Base-by-base conservation (phyloP, 2,888 invertebrate species). In the Rhynchonema sp. region DNA sequence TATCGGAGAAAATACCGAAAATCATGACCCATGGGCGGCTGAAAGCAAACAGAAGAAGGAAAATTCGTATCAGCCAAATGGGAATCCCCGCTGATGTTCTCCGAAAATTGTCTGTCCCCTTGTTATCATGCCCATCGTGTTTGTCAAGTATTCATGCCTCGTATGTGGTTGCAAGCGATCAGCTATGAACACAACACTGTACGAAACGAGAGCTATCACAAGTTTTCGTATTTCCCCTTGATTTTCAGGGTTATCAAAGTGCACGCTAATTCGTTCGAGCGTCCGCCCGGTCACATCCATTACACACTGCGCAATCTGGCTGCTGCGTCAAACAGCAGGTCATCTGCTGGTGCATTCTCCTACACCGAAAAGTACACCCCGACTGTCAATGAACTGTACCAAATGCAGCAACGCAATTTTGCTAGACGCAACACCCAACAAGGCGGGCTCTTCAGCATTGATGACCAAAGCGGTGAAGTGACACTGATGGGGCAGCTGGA, bases 401-500 rank as follows among this genome's bases (percentile, higher is more conserved):
- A 38, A 2, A 55, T 28, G 13, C 25, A 52, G n/a, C n/a, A n/a
- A n/a, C n/a, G n/a, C n/a, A n/a, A n/a, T n/a, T n/a, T n/a, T n/a
- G n/a, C n/a, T n/a, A n/a, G n/a, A n/a, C 9, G 25, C 20, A 55
- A 30, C 20, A 13, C 88, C 13, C 90, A 23, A 25, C 6, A 27
- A 54, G 26, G 57, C 60, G n/a, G 90, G 56, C 90, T 90, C 17
- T 92, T 92, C 76, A 90, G 89, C 75, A 91, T 92, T 70, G 64
- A 70, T 58, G 89, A 89, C 0, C 86, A 88, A 1, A 86, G 87
- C 26, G 92, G 94, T 60, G 87, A 91, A 68, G 90, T 98, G 26
- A 91, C 91, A 76, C 78, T 96, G 67, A 88, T 90, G 20, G 89
- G 92, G 75, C 88, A 88, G 76, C 78, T 98, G 69, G 96, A 98